Evolutionary conservation across 2,888 invertebrate genomes (phyloP).

Genomic region (Morinoia aosen): DNA sequence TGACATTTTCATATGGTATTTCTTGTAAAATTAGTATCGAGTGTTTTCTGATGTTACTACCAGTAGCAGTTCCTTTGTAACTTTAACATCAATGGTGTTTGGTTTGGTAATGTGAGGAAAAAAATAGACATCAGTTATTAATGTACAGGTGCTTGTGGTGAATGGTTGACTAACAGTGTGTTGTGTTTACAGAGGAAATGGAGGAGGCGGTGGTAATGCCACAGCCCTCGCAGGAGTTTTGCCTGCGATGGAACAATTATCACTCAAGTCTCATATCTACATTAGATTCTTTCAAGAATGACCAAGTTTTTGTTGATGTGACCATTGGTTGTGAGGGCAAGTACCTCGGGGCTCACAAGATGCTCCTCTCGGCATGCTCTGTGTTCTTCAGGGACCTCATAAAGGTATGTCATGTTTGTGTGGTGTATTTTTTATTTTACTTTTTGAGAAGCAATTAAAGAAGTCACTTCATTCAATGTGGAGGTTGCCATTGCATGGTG

Average conservation of each 20-base stretch:
- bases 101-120: too few species aligned
- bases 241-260: slow-evolving; percentile 67
- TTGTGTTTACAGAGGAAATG: slow-evolving; percentile 55
- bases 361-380: slow-evolving; percentile 67
- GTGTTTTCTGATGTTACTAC: too few species aligned
- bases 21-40: too few species aligned
- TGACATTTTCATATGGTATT: too few species aligned
- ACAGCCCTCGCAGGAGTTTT: slow-evolving; percentile 65
- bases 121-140: too few species aligned
- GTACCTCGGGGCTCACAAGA: slow-evolving; percentile 67
- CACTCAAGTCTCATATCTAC: slow-evolving; percentile 65
- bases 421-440: not conserved
- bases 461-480: not conserved
- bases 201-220: slow-evolving; percentile 66
- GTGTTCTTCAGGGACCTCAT: slow-evolving; percentile 67
- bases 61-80: too few species aligned
- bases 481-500: not conserved
- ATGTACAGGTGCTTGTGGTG: not conserved
- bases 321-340: slow-evolving; percentile 67
- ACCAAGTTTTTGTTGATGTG: slow-evolving; percentile 67
- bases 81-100: too few species aligned
- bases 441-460: not conserved
- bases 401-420: slow-evolving; percentile 58
- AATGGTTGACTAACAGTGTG: not conserved
- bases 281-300: slow-evolving; percentile 67